These are phyloP conservation scores for Perognathus longimembris DNA, from an alignment of 2,113 vertebrate genomes.

Conservation along the genomic window DNA sequence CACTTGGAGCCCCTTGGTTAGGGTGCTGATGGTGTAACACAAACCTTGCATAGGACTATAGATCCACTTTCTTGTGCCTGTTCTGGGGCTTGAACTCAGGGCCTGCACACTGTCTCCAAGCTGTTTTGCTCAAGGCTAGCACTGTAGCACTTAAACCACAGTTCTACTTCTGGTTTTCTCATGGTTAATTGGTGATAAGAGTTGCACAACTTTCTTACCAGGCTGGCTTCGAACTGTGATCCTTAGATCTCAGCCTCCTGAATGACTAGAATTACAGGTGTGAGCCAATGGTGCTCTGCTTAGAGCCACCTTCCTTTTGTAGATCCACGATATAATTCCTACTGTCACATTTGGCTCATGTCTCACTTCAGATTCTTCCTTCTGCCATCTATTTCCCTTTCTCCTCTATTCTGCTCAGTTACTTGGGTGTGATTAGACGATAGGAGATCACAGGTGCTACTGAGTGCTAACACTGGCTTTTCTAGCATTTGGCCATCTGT, in stretches of 20 bases:
- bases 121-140: too few species aligned
- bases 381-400: background rate
- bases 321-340: background rate
- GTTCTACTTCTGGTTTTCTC: too few species aligned
- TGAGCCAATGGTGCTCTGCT: background rate
- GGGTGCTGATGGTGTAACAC: background rate
- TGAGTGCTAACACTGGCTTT: background rate
- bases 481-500: background rate
- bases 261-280: too few species aligned
- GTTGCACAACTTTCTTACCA: too few species aligned
- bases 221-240: too few species aligned
- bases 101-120: too few species aligned
- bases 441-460: background rate
- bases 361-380: background rate
- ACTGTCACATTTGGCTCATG: background rate
- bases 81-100: too few species aligned
- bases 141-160: too few species aligned
- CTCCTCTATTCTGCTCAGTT: background rate
- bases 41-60: background rate
- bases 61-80: too few species aligned
- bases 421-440: background rate
- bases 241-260: too few species aligned
- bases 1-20: background rate
- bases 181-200: too few species aligned
- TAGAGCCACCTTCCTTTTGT: background rate